Evolutionary conservation across 2,888 invertebrate species (phyloP), one percentile per base, ranked within the genome.

Genomic region (Chrysopilus asiliformis): DNA sequence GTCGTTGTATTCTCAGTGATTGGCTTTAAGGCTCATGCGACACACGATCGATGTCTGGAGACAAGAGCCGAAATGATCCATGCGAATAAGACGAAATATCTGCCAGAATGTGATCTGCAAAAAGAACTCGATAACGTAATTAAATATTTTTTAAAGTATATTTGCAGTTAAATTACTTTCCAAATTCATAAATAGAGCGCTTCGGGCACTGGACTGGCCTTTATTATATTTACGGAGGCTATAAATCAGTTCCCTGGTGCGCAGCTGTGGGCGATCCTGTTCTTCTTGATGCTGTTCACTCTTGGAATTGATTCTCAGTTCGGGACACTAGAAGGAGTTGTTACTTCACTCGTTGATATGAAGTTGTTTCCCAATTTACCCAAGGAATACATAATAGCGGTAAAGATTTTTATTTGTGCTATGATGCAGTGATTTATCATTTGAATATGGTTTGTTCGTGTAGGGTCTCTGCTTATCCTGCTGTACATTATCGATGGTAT

Each of bases 241-340:
- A 94, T 95, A 56, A 90, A 93, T 66, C 93, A 94, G 66, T 94
- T 95, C 63, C 93, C 94, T 0, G 87, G 90, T 1, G 87, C 93
- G 0, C 93, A 91, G 50, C 77, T 95, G 55, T 95, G 95, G 95
- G 86, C 93, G 4, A 76, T 94, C 10, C 71, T 95, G 9, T 95
- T 95, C 68, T 95, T 95, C 65, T 70, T 94, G 34, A 95, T 95
- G 95, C 73, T 95, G 22, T 87, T 95, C 58, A 93, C 93, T 0
- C 68, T 95, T 39, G 95, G 95, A 5, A 90, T 95, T 43, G 95
- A 94, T 60, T 94, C 93, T 1, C 94, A 94, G 58, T 94, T 95
- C 55, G 93, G 93, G 0, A 94, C 93, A 0, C 64, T 95, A 14
- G 94, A 95, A 60, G 94, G 94, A 4, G 91, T 94, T 12, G 86